Evolutionary conservation across 2,113 vertebrate genomes (phyloP).

Genomic region (Corythoichthys intestinalis): DNA sequence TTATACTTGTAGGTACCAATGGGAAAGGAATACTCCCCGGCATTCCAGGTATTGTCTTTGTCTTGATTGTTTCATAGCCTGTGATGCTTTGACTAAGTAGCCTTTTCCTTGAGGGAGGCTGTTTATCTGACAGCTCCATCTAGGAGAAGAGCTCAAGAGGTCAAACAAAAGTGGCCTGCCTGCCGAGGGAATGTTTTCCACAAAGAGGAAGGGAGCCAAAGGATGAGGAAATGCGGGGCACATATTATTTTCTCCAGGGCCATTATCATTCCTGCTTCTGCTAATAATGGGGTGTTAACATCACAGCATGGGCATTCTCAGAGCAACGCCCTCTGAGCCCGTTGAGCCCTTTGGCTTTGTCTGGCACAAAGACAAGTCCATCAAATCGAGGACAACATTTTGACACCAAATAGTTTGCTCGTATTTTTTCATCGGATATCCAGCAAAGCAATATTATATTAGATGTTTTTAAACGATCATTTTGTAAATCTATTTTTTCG

Average conservation of each 20-base stretch:
- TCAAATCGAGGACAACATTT: neutral
- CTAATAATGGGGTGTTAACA: slow-evolving; percentile 55
- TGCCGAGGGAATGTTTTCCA: slow-evolving; percentile 10
- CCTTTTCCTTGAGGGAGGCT: slow-evolving; percentile 1
- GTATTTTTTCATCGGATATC: neutral
- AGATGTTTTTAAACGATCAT: too few species aligned
- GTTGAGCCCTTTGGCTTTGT: slow-evolving; percentile 15
- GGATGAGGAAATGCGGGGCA: slow-evolving; percentile 14
- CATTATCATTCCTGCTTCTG: slow-evolving; percentile 56
- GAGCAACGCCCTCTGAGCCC: slow-evolving; percentile 21
- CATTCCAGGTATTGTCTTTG: slow-evolving; percentile 1
- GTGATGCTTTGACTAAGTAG: neutral
- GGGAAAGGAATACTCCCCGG: neutral
- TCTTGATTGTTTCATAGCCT: neutral
- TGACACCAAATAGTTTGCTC: neutral
- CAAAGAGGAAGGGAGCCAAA: neutral
- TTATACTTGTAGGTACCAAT: neutral
- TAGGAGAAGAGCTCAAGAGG: slow-evolving; percentile 11
- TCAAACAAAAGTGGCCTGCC: slow-evolving; percentile 18
- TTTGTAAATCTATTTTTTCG: too few species aligned
- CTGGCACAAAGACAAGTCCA: neutral
- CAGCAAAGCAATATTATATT: neutral
- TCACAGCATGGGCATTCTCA: slow-evolving; percentile 37
- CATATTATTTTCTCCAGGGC: slow-evolving; percentile 27
- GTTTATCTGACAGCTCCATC: slow-evolving; percentile 15